Base-by-base conservation (phyloP, 2,797 vertebrate species). In the Cryptoblepharus egeriae region DNA sequence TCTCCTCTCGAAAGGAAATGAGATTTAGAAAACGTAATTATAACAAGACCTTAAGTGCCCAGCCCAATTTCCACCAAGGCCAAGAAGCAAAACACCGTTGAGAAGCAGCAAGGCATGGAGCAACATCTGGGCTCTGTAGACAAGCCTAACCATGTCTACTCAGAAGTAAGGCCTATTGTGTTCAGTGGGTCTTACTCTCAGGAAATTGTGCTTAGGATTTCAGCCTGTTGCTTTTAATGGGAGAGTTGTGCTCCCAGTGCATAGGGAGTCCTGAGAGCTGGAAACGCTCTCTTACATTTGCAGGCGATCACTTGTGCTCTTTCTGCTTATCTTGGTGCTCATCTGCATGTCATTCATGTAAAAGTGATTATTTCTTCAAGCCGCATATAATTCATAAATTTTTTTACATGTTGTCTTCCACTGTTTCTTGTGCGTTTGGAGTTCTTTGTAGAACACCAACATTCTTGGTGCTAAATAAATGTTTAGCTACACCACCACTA, bases 1-100 rank as follows among this genome's bases (percentile, higher is more conserved):
- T 92, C 89, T 93, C 79, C 84, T 89, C 83, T 89, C 75, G 81
- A 60, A 90, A 92, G 92, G 92, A 94, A 94, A 93, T 94, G 89
- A 90, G 91, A 90, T 91, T 89, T 90, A 88, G 80, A 94, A 93
- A 92, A 88, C 35, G 88, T 92, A 90, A 90, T 92, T 93, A 91
- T 55, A 92, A 71, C 16, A 8, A 81, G 92, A 83, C 73, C 88
- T 10, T 75, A 79, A 83, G 82, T 82, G 77, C 67, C 18, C 7
- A 85, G 80, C 81, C 78, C 77, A 15, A 12, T 52, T 92, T 65
- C 67, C 2, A 0, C 71, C 89, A 88, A 85, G 80, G 35, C 39
- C 0, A 1, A 65, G 79, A 87, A 61, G 65, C 87, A 81, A 90
- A 92, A 82, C 88, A 55, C 79, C 39, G 15, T 85, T 85, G 75